A percentile compares a stretch with the other conserved stretches of the same genome.
phyloP scores from a whole-genome alignment of 2,888 invertebrate genomes.

The Patella caerulea region DNA sequence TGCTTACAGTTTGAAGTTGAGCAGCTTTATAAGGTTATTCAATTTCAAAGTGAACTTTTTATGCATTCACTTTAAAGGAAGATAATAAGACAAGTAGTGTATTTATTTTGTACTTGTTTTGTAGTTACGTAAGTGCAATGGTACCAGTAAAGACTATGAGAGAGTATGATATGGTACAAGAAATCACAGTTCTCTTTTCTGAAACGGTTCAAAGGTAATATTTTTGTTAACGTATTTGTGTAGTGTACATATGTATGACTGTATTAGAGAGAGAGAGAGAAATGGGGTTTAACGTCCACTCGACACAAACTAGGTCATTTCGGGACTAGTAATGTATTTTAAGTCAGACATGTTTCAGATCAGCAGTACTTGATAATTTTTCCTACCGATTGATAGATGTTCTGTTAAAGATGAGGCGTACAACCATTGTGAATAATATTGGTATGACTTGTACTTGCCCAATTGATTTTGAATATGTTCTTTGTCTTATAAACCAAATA shows the following conservation, averaged over 20 bases:
- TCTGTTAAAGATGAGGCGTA: background rate
- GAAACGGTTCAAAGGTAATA: conserved; percentile 82
- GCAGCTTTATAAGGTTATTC: background rate
- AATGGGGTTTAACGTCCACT: too few relatives aligned
- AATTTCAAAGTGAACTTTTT: background rate
- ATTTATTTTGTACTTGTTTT: conserved; percentile 34
- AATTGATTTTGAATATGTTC: too few relatives aligned
- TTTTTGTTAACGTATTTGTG: background rate
- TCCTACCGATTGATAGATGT: background rate
- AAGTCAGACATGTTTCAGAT: background rate
- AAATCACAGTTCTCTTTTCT: conserved; percentile 96
- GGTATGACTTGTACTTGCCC: too few relatives aligned
- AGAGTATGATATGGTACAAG: conserved; percentile 96
- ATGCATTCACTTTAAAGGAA: too few relatives aligned
- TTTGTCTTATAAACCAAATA: too few relatives aligned
- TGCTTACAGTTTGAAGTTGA: too few relatives aligned
- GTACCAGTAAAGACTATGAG: conserved; percentile 96
- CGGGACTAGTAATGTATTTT: too few relatives aligned
- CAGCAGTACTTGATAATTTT: background rate
- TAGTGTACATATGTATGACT: too few relatives aligned
- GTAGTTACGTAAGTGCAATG: conserved; percentile 98
- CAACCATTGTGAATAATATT: too few relatives aligned
- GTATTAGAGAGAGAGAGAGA: too few relatives aligned
- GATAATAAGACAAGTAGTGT: background rate
- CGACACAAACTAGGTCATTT: too few relatives aligned